These are phyloP conservation scores for Drosophila nigromelanica DNA, from an alignment of 1,140 invertebrate genomes.

Conservation along the genomic window DNA sequence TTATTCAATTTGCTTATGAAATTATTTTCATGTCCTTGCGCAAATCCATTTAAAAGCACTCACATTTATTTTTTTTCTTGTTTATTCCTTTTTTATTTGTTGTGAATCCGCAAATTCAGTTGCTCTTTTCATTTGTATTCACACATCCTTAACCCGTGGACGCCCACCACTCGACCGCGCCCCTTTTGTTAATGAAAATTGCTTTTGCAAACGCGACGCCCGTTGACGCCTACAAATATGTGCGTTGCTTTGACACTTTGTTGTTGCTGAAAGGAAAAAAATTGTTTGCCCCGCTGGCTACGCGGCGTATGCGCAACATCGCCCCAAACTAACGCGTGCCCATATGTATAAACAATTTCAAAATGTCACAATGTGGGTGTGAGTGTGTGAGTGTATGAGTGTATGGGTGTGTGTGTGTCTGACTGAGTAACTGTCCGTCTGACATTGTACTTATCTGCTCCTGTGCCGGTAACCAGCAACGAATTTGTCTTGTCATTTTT, in stretches of 20 bases:
- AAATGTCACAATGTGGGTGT: conserved; percentile 2
- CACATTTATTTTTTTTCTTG: conserved; percentile 4
- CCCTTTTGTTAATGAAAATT: conserved; percentile 62
- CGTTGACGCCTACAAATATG: conserved; percentile 59
- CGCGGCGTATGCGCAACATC: conserved; percentile 45
- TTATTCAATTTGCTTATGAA: conserved; percentile 48
- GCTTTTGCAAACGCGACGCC: conserved; percentile 52
- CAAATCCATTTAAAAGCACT: conserved; percentile 23
- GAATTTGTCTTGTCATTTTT: conserved; percentile 39
- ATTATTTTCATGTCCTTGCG: conserved; percentile 15
- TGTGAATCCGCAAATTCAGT: conserved; percentile 29
- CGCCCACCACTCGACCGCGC: conserved; percentile 27
- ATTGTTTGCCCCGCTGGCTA: conserved; percentile 22
- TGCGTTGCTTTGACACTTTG: conserved; percentile 52
- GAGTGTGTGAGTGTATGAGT: not conserved
- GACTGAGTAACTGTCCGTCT: conserved; percentile 30
- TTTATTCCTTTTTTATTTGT: conserved; percentile 9
- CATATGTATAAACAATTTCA: conserved; percentile 35
- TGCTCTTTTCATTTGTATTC: conserved; percentile 41
- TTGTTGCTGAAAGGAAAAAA: conserved; percentile 22
- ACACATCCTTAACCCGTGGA: conserved; percentile 41
- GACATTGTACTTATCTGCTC: conserved; percentile 36
- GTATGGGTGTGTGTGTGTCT: not conserved
- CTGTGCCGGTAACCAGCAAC: conserved; percentile 13
- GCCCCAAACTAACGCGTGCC: conserved; percentile 13